Evolutionary conservation across 2,888 invertebrate species (phyloP), one percentile per base, ranked within the genome.

Genomic region (Coronaproctus castanopsis): DNA sequence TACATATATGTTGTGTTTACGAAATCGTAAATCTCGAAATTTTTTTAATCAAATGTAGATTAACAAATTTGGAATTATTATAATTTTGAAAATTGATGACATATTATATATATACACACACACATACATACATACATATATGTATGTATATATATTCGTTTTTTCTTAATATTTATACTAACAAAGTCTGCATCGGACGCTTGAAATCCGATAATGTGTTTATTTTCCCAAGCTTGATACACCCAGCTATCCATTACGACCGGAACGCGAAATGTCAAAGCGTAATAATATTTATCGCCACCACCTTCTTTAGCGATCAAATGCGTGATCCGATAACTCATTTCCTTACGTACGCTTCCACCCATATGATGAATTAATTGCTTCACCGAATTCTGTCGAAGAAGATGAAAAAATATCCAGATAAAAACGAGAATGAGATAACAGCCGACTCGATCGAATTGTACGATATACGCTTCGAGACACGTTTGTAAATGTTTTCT

Each of bases 301-400:
- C 85, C 85, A 67, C 87, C 86, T 67, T 81, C 80, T 68, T 87
- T 87, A 64, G 95, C 89, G 66, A 97, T 88, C 66, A 97, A 78
- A 77, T 96, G 95, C 58, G 95, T 96, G 66, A 91, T 87, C 70
- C 85, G 85, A 61, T 81, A 80, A 63, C 82, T 82, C 80, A 90
- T 84, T 70, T 95, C 91, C 74, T 87, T 88, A 65, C 92, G 80
- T 69, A 95, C 87, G 67, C 90, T 90, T 55, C 95, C 96, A 67
- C 93, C 93, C 95, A 96, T 95, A 71, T 86, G 85, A 76, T 95
- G 95, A 67, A 95, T 87, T 71, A 91, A 77, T 67, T 85, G 85
- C 67, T 91, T 87, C 71, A 93, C 77, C 72, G 81, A 81, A 68
- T 83, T 84, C 92, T 92, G 74, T 20, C 72, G 74, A 64, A 58